A percentile compares a stretch with the other conserved stretches of the same genome.
Evolutionary conservation across 1,140 invertebrate species (phyloP).

Genomic region (Diplogasteroides magnus): DNA sequence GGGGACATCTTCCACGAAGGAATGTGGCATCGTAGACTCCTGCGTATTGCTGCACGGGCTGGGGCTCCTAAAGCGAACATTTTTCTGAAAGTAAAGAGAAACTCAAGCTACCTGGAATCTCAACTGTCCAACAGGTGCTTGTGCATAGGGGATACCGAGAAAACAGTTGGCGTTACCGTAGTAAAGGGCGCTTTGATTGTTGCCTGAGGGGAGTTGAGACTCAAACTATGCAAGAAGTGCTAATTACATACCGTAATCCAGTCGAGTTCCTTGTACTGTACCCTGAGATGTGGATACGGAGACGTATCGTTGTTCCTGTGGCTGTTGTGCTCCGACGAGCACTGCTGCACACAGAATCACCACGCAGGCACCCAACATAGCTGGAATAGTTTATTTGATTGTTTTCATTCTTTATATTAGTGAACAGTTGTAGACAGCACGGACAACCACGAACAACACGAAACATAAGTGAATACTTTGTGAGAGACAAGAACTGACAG

Average conservation of each 20-base stretch:
- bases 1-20: slow-evolving; percentile 30
- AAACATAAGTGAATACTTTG: too few relatives aligned
- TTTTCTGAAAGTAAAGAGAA: background rate
- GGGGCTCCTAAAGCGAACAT: slow-evolving; percentile 15
- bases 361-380: background rate
- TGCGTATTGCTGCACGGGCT: slow-evolving; percentile 7
- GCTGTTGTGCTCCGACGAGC: background rate
- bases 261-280: slow-evolving; percentile 14
- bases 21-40: slow-evolving; percentile 32
- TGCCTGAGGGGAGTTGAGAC: slow-evolving; percentile 17
- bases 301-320: slow-evolving; percentile 4
- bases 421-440: too few relatives aligned
- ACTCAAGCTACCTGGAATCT: slow-evolving; percentile 73
- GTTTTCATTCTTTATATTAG: too few relatives aligned
- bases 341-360: background rate
- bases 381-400: too few relatives aligned
- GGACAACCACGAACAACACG: too few relatives aligned
- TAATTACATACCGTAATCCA: slow-evolving; percentile 18
- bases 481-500: too few relatives aligned
- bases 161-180: slow-evolving; percentile 68
- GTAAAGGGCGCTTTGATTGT: slow-evolving; percentile 25
- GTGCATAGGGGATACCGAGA: slow-evolving; percentile 86
- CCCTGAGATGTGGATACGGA: slow-evolving; percentile 19
- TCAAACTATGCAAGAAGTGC: background rate
- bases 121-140: slow-evolving; percentile 76